A percentile compares a stretch with the other conserved stretches of the same genome.
Conservation (phyloP, 2,113 vertebrate species). For the Apteryx mantelli region DNA sequence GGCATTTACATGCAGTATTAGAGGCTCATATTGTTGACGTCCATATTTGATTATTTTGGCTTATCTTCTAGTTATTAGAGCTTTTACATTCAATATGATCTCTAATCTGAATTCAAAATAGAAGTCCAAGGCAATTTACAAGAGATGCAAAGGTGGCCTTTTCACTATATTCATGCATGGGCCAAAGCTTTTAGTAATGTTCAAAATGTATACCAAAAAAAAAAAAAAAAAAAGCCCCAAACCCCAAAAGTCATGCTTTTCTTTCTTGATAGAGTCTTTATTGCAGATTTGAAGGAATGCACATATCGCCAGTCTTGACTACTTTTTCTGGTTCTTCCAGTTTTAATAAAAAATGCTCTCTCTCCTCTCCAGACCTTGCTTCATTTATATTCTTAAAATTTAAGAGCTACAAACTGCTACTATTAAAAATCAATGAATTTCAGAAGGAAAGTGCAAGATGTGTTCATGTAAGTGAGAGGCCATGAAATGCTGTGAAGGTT, state of each 20-base stretch:
- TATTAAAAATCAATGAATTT: not conserved
- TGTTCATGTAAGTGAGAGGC: not conserved
- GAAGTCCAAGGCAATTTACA: not conserved
- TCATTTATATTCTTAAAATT: not conserved
- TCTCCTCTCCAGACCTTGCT: not conserved
- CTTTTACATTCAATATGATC: not conserved
- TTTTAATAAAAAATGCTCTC: not conserved
- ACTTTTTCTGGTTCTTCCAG: not conserved
- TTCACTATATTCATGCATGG: not conserved
- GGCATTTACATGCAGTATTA: not conserved
- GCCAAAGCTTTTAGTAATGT: not conserved
- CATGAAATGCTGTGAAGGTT: not conserved
- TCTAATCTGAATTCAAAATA: not conserved
- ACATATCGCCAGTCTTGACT: not conserved
- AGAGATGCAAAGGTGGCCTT: not conserved
- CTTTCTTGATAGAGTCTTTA: not conserved
- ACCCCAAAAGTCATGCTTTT: not conserved
- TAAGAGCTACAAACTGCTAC: not conserved
- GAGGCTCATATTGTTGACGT: not conserved
- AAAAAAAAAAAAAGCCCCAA: not conserved
- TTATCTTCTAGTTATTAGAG: not conserved
- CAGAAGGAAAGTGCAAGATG: not conserved
- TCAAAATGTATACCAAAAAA: not conserved
- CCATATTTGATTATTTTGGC: conserved; percentile 1
- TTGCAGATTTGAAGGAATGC: not conserved